Evolutionary conservation across 2,888 invertebrate genomes (phyloP).

Genomic region (Theristus sp.): DNA sequence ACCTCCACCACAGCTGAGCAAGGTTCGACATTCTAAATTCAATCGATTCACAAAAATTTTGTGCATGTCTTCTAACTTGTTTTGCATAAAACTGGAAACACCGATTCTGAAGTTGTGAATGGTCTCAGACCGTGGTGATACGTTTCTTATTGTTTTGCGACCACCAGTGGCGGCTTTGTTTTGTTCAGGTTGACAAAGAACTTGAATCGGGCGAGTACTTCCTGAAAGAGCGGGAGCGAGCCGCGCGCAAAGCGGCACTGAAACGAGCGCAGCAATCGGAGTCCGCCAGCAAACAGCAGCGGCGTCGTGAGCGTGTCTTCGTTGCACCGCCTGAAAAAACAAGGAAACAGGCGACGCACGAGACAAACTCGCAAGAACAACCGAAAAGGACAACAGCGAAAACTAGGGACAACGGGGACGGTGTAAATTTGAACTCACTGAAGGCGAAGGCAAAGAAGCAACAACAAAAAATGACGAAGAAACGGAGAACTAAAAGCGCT

Average conservation of each 20-base stretch:
- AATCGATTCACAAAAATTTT: no score
- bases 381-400: neutral
- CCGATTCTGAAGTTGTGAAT: no score
- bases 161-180: no score
- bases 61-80: no score
- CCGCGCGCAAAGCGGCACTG: slow-evolving; percentile 13
- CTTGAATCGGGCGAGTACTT: slow-evolving; percentile 92
- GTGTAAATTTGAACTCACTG: neutral
- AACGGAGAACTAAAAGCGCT: no score
- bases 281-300: slow-evolving; percentile 44
- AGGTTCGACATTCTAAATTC: no score
- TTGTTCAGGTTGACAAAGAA: slow-evolving; percentile 58
- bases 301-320: slow-evolving; percentile 57
- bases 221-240: slow-evolving; percentile 47
- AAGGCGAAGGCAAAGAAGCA: slow-evolving; percentile 1
- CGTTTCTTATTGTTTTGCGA: no score
- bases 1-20: slow-evolving; percentile 74
- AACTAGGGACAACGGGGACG: neutral
- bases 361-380: no score
- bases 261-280: slow-evolving; percentile 41
- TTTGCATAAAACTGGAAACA: no score
- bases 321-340: slow-evolving; percentile 45
- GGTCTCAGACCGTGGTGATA: no score
- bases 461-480: neutral
- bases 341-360: no score